Percentiles rank a stretch among this genome's conserved stretches.
These are phyloP conservation scores for Pseudococcus longispinus DNA, from an alignment of 2,888 invertebrate species.

Conservation along the genomic window DNA sequence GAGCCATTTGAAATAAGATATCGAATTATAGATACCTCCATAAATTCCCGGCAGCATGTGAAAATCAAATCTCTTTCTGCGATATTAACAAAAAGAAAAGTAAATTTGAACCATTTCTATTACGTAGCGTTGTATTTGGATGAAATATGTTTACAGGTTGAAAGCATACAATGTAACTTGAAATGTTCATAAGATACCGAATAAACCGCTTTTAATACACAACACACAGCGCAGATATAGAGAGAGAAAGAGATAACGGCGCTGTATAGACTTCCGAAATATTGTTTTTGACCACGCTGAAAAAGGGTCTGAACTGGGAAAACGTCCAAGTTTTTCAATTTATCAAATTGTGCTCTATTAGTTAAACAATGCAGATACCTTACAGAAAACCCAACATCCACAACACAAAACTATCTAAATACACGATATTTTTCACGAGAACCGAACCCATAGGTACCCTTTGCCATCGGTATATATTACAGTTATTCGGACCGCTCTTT, in stretches of 20 bases:
- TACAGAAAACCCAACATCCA: not conserved
- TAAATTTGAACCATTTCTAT: conserved; percentile 3
- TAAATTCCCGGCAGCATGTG: not conserved
- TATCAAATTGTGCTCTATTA: conserved; percentile 24
- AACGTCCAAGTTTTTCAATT: conserved; percentile 28
- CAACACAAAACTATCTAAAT: not conserved
- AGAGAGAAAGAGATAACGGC: not conserved
- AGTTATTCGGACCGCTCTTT: not conserved
- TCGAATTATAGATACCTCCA: not conserved
- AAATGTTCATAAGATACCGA: not conserved
- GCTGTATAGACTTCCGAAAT: conserved; percentile 9
- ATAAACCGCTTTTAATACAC: conserved; percentile 10
- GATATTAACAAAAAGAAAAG: conserved; percentile 8
- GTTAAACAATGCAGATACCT: conserved; percentile 21
- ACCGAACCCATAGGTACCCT: not conserved
- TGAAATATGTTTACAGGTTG: not conserved
- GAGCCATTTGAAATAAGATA: not conserved
- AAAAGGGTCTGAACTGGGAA: conserved; percentile 24
- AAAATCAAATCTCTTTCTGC: not conserved
- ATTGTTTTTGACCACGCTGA: conserved; percentile 32
- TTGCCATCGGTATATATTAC: not conserved
- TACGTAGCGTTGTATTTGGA: not conserved
- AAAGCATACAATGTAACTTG: not conserved
- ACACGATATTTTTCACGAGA: conserved; percentile 1
- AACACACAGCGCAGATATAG: not conserved